Percentiles rank a stretch among this genome's conserved stretches.
These are phyloP conservation scores for Caranx ignobilis DNA, from an alignment of 2,113 vertebrate species.

Conservation along the genomic window DNA sequence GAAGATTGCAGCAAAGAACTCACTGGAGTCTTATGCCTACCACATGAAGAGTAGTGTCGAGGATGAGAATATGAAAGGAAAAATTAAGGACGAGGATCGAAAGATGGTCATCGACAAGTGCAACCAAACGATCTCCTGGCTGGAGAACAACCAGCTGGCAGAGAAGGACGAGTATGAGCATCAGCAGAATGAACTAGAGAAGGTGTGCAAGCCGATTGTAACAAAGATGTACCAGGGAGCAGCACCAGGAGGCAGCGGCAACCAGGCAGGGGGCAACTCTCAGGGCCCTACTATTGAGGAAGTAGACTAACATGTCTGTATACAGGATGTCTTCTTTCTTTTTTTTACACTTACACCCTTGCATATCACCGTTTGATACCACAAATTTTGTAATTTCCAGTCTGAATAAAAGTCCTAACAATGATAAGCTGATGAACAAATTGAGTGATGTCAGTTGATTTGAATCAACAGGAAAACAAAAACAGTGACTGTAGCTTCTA, in stretches of 20 bases:
- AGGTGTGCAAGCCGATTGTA: conserved; percentile 74
- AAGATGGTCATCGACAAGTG: conserved; percentile 77
- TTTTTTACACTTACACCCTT: background rate
- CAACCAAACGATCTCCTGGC: conserved; percentile 74
- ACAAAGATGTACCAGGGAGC: conserved; percentile 74
- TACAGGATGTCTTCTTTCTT: background rate
- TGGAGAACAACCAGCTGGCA: conserved; percentile 81
- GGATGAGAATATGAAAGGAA: conserved; percentile 74
- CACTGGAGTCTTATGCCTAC: conserved; percentile 76
- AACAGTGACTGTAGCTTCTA: no score
- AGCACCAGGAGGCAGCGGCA: conserved; percentile 54
- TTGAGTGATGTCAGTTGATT: no score
- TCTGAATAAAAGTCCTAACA: conserved; percentile 28
- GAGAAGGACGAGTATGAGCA: conserved; percentile 78
- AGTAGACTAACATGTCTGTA: conserved; percentile 64
- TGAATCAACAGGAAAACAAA: no score
- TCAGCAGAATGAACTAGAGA: conserved; percentile 78
- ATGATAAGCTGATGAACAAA: background rate
- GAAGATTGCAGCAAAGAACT: conserved; percentile 72
- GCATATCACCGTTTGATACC: background rate
- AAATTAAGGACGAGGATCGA: conserved; percentile 75
- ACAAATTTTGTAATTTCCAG: background rate
- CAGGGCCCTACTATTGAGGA: conserved; percentile 79
- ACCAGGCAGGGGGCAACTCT: conserved; percentile 48
- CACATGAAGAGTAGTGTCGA: conserved; percentile 77